Evolutionary conservation across 2,888 invertebrate species (phyloP), one percentile per base, ranked within the genome.

Genomic region (Nemotelus nigrinus): DNA sequence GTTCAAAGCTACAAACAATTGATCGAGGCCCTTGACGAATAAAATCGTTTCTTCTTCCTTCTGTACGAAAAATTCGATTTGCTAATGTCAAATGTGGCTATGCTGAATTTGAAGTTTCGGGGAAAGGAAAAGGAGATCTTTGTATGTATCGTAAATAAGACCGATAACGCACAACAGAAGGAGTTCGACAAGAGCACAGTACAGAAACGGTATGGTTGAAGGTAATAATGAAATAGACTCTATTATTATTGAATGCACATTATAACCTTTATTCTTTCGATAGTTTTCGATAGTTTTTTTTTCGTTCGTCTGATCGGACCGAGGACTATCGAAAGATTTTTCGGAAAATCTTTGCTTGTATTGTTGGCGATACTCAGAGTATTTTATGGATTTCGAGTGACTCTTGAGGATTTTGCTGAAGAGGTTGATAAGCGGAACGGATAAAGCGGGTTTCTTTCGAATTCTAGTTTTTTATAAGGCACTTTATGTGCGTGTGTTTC

Each of bases 181-280:
- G 6, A 63, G 10, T 39, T 43, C 10, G 58, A n/a, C 8, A 5
- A 63, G 43, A 41, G 41, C 25, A 25, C 25, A 57, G 25, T 25
- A 3, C 10, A 4, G 50, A 67, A 67, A 67, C 4, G 50, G 5
- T 67, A 25, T 25, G 25, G 50, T 67, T 50, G 39, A 63, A 67
- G 67, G 67, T 67, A 50, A 67, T 67, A 67, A 67, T 67, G 50
- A 48, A 67, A 65, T 67, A 47, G 67, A 67, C 48, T 67, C 67
- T 41, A 67, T 67, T 67, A 67, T 67, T 57, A 57, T 44, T 67
- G 65, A 45, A 10, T 67, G n/a, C 45, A 67, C 57, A 25, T 57
- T 25, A 48, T 44, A 67, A 50, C 50, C 67, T 67, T 67, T 45
- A 50, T 67, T 48, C 50, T 67, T 67, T 50, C 50, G 67, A 67